Evolutionary conservation across 1,140 invertebrate genomes (phyloP).

Genomic region (Dufourea novaeangliae): DNA sequence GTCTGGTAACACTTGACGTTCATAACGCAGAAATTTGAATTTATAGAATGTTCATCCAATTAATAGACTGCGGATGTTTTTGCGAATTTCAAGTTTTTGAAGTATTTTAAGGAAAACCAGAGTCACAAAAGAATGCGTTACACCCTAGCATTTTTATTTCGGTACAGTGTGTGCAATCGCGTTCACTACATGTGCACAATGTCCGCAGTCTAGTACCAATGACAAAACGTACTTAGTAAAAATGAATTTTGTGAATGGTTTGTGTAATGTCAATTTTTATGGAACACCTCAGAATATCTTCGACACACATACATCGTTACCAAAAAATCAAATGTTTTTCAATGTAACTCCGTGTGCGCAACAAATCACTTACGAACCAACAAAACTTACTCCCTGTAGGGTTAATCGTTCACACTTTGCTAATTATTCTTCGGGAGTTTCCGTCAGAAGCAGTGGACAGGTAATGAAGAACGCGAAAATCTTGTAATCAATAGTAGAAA

Average conservation of each 20-base stretch:
- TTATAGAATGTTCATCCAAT: neutral
- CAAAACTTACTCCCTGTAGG: neutral
- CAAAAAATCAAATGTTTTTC: neutral
- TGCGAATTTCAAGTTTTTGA: no score
- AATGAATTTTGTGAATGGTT: constrained; percentile 64
- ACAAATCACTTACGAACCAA: neutral
- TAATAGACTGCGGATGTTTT: neutral
- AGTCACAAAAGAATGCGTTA: no score
- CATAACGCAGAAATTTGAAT: neutral
- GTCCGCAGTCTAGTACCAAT: no score
- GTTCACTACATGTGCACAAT: no score
- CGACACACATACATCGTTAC: neutral
- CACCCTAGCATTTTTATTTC: no score
- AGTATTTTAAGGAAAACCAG: no score
- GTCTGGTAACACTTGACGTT: neutral
- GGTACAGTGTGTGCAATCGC: no score
- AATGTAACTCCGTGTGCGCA: neutral
- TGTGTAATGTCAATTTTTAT: constrained; percentile 66
- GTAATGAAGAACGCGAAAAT: no score
- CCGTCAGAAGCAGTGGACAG: no score
- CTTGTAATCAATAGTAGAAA: no score
- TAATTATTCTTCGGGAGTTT: neutral
- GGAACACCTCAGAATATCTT: constrained; percentile 20
- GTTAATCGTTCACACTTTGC: neutral
- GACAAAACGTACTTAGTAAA: no score